A percentile compares a stretch with the other conserved stretches of the same genome.
Evolutionary conservation across 2,113 vertebrate species (phyloP).

Genomic region (Urocynchramus pylzowi): DNA sequence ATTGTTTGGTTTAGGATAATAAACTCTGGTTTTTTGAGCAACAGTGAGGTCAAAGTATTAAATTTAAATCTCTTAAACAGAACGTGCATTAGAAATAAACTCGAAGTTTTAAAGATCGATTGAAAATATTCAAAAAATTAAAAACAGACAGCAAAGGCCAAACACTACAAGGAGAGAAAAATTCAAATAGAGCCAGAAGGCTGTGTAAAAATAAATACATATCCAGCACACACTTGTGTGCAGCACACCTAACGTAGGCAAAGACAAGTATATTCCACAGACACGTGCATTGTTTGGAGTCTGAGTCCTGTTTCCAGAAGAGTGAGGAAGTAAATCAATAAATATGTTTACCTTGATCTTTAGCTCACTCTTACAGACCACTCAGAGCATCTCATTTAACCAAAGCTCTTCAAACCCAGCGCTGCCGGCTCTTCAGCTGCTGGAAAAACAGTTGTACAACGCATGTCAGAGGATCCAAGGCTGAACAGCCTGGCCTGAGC

Average conservation of each 20-base stretch:
- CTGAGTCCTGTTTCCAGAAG: not conserved
- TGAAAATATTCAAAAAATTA: not conserved
- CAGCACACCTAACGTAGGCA: fast-evolving
- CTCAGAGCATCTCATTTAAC: not conserved
- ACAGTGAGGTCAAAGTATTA: not conserved
- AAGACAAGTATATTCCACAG: not conserved
- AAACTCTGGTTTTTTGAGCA: not conserved
- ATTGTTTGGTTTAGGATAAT: not conserved
- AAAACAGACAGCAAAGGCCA: not conserved
- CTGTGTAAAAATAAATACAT: not conserved
- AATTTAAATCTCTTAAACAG: not conserved
- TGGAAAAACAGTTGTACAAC: not conserved
- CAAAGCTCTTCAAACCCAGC: not conserved
- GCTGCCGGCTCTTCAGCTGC: not conserved
- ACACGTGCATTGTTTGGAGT: not conserved
- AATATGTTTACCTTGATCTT: conserved; percentile 19
- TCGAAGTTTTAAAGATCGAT: not conserved
- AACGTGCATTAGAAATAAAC: not conserved
- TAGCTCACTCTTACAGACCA: not conserved
- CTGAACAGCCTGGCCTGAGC: not conserved
- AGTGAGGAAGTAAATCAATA: not conserved
- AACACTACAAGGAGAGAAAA: not conserved
- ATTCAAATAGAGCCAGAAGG: not conserved
- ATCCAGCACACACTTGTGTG: not conserved
- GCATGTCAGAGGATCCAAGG: not conserved